Percentiles rank a stretch among this genome's conserved stretches.
Conservation (phyloP, 1,140 invertebrate genomes). For the Harpegnathos saltator region DNA sequence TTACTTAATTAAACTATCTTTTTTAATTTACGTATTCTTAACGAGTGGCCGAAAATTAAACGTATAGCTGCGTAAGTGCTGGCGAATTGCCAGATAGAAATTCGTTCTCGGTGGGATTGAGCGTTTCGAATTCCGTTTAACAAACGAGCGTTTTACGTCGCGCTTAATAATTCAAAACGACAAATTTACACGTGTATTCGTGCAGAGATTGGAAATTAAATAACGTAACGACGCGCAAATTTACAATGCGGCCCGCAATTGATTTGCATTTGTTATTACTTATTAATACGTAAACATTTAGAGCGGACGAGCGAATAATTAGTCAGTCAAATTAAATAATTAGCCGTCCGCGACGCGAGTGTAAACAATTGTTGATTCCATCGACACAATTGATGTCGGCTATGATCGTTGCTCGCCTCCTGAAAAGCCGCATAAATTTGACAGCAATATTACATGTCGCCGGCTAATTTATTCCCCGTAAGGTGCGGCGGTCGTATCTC, state of each 20-base stretch:
- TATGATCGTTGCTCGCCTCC: background rate
- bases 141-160: background rate
- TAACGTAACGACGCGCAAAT: background rate
- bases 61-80: background rate
- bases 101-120: background rate
- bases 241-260: background rate
- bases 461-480: background rate
- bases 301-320: conserved; percentile 11
- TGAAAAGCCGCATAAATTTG: background rate
- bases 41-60: background rate
- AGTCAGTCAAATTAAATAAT: conserved; percentile 6
- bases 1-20: conserved; percentile 39
- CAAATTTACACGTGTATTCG: background rate
- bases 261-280: background rate
- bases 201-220: background rate
- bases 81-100: background rate
- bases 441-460: background rate
- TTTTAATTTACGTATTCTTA: conserved; percentile 35
- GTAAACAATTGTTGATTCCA: too few species aligned
- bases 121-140: background rate
- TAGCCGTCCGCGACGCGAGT: background rate
- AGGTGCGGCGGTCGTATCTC: background rate
- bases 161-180: conserved; percentile 1
- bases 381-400: too few species aligned
- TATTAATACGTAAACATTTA: conserved; percentile 23